Evolutionary conservation across 2,113 vertebrate species (phyloP).

Genomic region (Geococcyx californianus): DNA sequence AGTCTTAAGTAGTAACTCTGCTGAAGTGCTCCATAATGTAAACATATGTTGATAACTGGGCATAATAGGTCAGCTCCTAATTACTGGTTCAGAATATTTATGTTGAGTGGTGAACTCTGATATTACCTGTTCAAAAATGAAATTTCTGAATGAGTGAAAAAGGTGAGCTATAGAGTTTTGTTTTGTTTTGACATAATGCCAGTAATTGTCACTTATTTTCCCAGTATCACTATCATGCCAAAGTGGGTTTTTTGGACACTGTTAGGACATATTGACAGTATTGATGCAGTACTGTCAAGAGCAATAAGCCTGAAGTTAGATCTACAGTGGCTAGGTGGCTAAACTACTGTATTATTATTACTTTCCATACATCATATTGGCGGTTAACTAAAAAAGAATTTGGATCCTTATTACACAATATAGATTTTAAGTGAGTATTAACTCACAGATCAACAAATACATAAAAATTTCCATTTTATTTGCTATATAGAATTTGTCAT

Average conservation of each 20-base stretch:
- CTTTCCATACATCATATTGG: background rate
- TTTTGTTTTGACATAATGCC: background rate
- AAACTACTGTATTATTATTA: background rate
- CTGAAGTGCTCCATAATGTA: background rate
- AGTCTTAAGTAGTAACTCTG: background rate
- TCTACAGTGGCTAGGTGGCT: background rate
- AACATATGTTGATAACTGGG: background rate
- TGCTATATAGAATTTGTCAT: background rate
- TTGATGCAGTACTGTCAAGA: background rate
- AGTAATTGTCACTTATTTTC: background rate
- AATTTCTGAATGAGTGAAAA: background rate
- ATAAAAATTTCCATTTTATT: background rate
- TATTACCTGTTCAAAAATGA: background rate
- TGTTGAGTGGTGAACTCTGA: background rate
- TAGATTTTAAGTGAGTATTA: background rate
- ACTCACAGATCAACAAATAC: background rate
- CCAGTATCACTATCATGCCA: background rate
- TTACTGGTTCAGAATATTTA: background rate
- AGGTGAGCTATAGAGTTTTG: background rate
- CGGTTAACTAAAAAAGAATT: background rate
- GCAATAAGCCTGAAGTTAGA: background rate
- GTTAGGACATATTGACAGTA: background rate
- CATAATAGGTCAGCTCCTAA: background rate
- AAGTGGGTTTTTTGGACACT: background rate
- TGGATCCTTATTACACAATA: background rate